Evolutionary conservation across 35 echinoderm and acorn worm species (phyloP).

Genomic region (Hemicentrotus pulcherrimus): DNA sequence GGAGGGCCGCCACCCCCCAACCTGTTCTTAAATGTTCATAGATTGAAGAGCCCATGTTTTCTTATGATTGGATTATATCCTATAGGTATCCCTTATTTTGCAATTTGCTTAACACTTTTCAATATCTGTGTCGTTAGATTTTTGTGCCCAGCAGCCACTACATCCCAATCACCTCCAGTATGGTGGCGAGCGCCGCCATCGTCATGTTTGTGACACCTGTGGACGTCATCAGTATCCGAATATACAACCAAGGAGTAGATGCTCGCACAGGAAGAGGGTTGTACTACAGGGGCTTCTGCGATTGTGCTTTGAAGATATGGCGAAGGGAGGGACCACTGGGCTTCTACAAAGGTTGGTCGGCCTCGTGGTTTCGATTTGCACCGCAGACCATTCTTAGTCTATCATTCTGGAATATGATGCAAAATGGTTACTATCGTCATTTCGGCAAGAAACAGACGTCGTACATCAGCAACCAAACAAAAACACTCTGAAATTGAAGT

Average conservation of each 20-base stretch:
- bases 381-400: conserved; percentile 92
- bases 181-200: conserved; percentile 67
- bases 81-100: no score
- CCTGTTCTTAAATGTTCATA: no score
- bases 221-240: conserved; percentile 94
- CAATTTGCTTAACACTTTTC: background rate
- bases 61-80: no score
- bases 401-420: conserved; percentile 76
- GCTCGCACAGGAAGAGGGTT: conserved; percentile 56
- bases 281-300: conserved; percentile 81
- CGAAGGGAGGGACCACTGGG: conserved; percentile 74
- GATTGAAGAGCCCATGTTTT: no score
- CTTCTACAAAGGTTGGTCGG: conserved; percentile 99
- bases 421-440: background rate
- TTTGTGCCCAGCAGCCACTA: conserved; percentile 72
- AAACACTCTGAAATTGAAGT: background rate
- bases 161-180: conserved; percentile 76
- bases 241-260: conserved; percentile 96
- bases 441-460: background rate
- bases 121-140: conserved; percentile 35
- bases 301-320: conserved; percentile 87
- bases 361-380: conserved; percentile 89
- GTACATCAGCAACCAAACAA: background rate
- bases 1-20: no score
- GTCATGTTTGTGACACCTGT: conserved; percentile 89